These are phyloP conservation scores for Coenonympha arcania DNA, from an alignment of 2,888 invertebrate genomes.

Conservation along the genomic window DNA sequence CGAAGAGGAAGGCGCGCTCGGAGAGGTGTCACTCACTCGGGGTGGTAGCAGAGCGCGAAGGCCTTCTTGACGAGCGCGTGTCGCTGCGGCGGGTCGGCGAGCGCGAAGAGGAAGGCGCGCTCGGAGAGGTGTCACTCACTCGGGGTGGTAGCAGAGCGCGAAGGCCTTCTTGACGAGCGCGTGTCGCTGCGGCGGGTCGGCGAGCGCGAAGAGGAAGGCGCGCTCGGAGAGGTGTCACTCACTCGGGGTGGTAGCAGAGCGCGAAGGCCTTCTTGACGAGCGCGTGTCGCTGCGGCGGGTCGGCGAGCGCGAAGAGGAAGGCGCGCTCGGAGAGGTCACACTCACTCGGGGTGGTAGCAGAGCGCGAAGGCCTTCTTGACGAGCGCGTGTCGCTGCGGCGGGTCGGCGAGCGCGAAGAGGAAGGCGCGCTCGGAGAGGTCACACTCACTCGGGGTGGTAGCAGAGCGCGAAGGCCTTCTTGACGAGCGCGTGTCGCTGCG, in stretches of 20 bases:
- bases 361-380: slow-evolving; percentile 91
- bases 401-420: slow-evolving; percentile 84
- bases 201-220: slow-evolving; percentile 87
- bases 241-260: slow-evolving; percentile 78
- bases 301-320: slow-evolving; percentile 86
- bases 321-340: slow-evolving; percentile 83
- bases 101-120: slow-evolving; percentile 87
- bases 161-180: slow-evolving; percentile 90
- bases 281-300: slow-evolving; percentile 85
- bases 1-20: slow-evolving; percentile 89
- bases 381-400: slow-evolving; percentile 86
- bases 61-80: slow-evolving; percentile 89
- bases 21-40: slow-evolving; percentile 46
- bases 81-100: slow-evolving; percentile 83
- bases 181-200: slow-evolving; percentile 84
- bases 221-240: slow-evolving; percentile 77
- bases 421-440: slow-evolving; percentile 88
- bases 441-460: slow-evolving; percentile 57
- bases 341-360: slow-evolving; percentile 73
- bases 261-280: slow-evolving; percentile 91
- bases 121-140: slow-evolving; percentile 72
- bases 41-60: slow-evolving; percentile 86
- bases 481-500: slow-evolving; percentile 84
- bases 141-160: slow-evolving; percentile 82
- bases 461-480: slow-evolving; percentile 93